Percentiles rank a stretch among this genome's conserved stretches.
These are phyloP conservation scores for Etheostoma nigrum DNA, from an alignment of 2,797 vertebrate species.

Conservation along the genomic window DNA sequence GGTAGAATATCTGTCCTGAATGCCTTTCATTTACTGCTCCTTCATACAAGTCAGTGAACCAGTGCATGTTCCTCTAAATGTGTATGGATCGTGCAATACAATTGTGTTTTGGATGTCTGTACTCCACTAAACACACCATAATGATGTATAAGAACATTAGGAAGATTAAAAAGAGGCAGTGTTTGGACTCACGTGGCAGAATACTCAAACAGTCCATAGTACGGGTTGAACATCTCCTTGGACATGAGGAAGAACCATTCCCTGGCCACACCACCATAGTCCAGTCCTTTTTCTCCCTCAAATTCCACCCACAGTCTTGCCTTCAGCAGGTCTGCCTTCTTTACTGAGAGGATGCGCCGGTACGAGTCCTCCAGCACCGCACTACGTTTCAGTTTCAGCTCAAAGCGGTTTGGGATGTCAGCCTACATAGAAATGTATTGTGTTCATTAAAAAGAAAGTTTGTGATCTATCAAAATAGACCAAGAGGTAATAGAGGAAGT, in stretches of 20 bases:
- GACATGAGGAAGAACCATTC: constrained; percentile 99
- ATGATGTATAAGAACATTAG: neutral
- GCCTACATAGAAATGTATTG: constrained; percentile 73
- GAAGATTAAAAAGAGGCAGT: neutral
- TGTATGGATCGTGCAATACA: neutral
- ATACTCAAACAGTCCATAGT: constrained; percentile 97
- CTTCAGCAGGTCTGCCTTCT: constrained; percentile 93
- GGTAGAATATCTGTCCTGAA: neutral
- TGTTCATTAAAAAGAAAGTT: neutral
- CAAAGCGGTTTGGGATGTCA: constrained; percentile 97
- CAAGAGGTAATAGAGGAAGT: no score
- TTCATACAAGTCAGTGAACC: neutral
- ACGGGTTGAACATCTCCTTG: constrained; percentile 99
- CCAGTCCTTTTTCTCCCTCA: constrained; percentile 95
- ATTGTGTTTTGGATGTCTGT: neutral
- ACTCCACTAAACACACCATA: neutral
- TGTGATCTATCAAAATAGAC: neutral
- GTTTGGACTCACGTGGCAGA: constrained; percentile 94
- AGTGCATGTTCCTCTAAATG: neutral
- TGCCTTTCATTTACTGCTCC: neutral
- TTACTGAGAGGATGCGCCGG: constrained; percentile 92
- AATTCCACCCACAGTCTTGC: constrained; percentile 98
- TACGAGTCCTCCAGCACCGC: constrained; percentile 96
- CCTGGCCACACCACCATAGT: constrained; percentile 95
- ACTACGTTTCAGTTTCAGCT: constrained; percentile 92